A percentile compares a stretch with the other conserved stretches of the same genome.
Evolutionary conservation across 1,140 invertebrate species (phyloP).

Genomic region (Pararge aegeria): DNA sequence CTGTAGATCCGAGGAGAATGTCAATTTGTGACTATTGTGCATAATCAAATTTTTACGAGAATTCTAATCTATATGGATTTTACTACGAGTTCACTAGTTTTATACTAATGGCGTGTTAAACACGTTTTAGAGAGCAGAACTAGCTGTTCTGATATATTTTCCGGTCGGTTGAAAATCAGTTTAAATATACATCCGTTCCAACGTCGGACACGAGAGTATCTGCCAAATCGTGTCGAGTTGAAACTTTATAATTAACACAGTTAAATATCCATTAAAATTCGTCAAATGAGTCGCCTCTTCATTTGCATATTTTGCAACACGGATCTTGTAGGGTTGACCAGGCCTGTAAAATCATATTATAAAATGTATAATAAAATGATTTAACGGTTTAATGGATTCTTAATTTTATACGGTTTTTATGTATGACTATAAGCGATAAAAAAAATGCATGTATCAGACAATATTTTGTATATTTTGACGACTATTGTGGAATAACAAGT

Average conservation of each 20-base stretch:
- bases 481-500: too few relatives aligned
- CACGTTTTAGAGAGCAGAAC: slow-evolving; percentile 6
- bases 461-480: too few relatives aligned
- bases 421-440: too few relatives aligned
- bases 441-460: too few relatives aligned
- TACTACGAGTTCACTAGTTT: too few relatives aligned
- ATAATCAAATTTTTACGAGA: too few relatives aligned
- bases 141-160: slow-evolving; percentile 20
- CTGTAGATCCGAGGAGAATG: too few relatives aligned
- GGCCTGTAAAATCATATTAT: neutral
- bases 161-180: slow-evolving; percentile 35
- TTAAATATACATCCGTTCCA: slow-evolving; percentile 42
- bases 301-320: slow-evolving; percentile 73
- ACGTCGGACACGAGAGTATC: slow-evolving; percentile 32
- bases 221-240: slow-evolving; percentile 54
- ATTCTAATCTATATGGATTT: too few relatives aligned
- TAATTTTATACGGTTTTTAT: too few relatives aligned
- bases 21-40: too few relatives aligned
- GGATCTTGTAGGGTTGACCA: slow-evolving; percentile 13
- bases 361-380: too few relatives aligned
- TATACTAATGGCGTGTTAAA: neutral
- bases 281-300: slow-evolving; percentile 73
- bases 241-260: slow-evolving; percentile 73
- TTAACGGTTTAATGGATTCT: too few relatives aligned
- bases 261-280: slow-evolving; percentile 78